phyloP scores from a whole-genome alignment of 2,888 invertebrate species.

The Sinelater perroti region DNA sequence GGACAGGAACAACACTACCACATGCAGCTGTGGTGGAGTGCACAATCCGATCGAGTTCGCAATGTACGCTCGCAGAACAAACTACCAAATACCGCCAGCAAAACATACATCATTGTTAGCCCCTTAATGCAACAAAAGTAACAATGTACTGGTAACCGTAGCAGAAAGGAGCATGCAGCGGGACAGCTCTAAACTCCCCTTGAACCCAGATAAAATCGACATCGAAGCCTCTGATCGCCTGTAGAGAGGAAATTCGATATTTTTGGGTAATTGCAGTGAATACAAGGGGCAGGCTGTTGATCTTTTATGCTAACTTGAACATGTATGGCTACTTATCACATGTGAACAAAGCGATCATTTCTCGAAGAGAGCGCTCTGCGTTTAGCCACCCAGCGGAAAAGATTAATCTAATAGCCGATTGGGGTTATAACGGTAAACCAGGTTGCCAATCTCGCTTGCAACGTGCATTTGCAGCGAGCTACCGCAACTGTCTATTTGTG shows the following conservation, averaged over 20 bases:
- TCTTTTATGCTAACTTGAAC: slow-evolving; percentile 40
- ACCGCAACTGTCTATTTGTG: slow-evolving; percentile 1
- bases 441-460: no score
- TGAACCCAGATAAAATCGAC: not conserved
- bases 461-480: no score
- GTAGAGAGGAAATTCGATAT: slow-evolving; percentile 34
- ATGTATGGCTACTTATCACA: slow-evolving; percentile 39
- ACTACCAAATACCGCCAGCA: slow-evolving; percentile 23
- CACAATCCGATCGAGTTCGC: not conserved
- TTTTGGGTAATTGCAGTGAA: slow-evolving; percentile 38
- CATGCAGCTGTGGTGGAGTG: not conserved
- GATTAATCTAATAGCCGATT: no score
- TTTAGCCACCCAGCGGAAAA: no score
- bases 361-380: no score
- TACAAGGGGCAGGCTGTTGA: slow-evolving; percentile 38
- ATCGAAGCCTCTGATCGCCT: slow-evolving; percentile 5
- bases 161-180: slow-evolving; percentile 12
- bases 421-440: no score
- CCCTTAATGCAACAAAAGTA: slow-evolving; percentile 31
- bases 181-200: not conserved
- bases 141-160: slow-evolving; percentile 32
- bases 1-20: no score
- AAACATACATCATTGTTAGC: slow-evolving; percentile 31
- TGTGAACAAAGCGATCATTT: slow-evolving; percentile 35
- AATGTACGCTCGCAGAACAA: not conserved